A percentile compares a stretch with the other conserved stretches of the same genome.
Evolutionary conservation across 2,113 vertebrate genomes (phyloP).

Genomic region (Dipodomys stephensi): DNA sequence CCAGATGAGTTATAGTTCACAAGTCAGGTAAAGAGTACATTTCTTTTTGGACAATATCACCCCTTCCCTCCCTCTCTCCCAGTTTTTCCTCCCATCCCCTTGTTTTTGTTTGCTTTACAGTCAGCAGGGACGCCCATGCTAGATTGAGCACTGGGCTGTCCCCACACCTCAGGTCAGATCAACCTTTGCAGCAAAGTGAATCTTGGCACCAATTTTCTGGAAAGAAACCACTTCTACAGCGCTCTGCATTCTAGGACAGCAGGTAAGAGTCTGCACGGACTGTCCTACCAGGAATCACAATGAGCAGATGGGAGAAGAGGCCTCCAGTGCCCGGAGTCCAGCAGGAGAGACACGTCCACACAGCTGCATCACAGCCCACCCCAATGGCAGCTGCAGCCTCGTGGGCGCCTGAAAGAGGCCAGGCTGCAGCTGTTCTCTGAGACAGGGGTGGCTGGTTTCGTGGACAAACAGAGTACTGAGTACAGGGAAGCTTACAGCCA

Average conservation of each 20-base stretch:
- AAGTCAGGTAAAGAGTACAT: no score
- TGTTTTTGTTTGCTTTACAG: no score
- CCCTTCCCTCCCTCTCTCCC: no score
- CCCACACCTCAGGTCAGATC: neutral
- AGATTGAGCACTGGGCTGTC: rapidly evolving
- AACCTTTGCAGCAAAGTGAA: neutral
- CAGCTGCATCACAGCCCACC: no score
- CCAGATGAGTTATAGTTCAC: no score
- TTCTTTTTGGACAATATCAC: no score
- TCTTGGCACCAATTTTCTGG: neutral
- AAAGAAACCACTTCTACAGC: neutral
- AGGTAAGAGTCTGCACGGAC: neutral
- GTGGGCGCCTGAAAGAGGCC: neutral
- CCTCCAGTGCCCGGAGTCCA: no score
- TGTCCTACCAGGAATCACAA: neutral
- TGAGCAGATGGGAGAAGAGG: neutral
- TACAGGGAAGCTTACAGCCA: neutral
- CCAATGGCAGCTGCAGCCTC: rapidly evolving
- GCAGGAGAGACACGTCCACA: no score
- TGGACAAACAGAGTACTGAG: neutral
- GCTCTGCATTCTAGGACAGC: neutral
- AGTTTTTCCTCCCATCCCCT: no score
- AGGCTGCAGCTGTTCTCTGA: no score
- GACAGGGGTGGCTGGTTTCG: neutral
- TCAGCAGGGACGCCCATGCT: no score